phyloP scores from a whole-genome alignment of 64 coral and sea anemone species.

The Dendronephthya gigantea region DNA sequence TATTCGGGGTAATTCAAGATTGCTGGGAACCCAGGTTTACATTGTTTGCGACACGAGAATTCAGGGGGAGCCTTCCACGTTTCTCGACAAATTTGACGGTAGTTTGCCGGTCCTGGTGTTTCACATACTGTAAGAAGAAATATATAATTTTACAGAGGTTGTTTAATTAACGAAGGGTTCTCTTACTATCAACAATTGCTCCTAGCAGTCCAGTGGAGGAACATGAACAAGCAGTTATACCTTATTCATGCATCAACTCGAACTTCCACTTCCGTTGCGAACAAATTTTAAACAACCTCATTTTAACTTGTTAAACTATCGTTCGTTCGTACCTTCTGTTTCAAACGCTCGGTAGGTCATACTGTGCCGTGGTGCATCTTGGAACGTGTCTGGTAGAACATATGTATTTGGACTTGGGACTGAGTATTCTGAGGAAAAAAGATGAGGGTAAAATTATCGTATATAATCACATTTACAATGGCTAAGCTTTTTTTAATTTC shows the following conservation, averaged over 20 bases:
- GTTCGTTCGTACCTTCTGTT: background rate
- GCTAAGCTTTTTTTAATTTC: too few species aligned
- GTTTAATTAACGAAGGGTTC: too few species aligned
- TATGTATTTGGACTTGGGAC: constrained; percentile 34
- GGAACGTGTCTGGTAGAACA: background rate
- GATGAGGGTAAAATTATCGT: too few species aligned
- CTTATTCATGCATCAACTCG: too few species aligned
- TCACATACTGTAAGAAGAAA: background rate
- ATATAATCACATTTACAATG: too few species aligned
- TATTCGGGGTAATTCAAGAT: constrained; percentile 28
- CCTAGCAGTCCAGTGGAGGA: too few species aligned
- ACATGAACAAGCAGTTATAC: background rate
- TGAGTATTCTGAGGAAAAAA: background rate
- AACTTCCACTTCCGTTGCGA: too few species aligned
- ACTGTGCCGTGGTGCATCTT: constrained; percentile 4
- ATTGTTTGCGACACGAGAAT: constrained; percentile 29
- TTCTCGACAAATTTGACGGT: background rate
- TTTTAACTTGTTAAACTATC: too few species aligned
- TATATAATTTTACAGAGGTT: too few species aligned
- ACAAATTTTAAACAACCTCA: background rate
- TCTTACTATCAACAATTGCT: too few species aligned
- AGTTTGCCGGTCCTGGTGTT: background rate
- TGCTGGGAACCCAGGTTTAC: constrained; percentile 16
- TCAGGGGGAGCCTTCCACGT: background rate
- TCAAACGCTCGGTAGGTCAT: constrained; percentile 36